Evolutionary conservation across 2,888 invertebrate genomes (phyloP), one percentile per base, ranked within the genome.

Genomic region (Stenodema calcarata): DNA sequence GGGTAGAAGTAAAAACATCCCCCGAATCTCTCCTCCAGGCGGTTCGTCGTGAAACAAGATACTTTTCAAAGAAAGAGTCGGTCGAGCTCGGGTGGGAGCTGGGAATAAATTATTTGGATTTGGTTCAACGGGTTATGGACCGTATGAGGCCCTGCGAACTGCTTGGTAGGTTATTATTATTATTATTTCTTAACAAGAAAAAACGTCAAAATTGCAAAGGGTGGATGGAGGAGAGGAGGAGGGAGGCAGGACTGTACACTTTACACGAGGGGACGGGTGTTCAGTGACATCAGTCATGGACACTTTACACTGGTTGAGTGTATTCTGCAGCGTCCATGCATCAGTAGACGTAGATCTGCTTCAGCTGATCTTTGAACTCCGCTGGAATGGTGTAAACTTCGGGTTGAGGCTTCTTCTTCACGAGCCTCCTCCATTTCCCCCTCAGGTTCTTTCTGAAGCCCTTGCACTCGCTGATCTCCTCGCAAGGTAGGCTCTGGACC

Each of bases 261-360:
- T 23, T 62, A 62, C 62, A 62, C 62, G 62, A 62, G 62, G 62
- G 62, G 62, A 23, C 62, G 23, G 62, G 62, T 62, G 62, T 62
- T 62, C 62, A 62, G 62, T 62, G 62, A 62, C 62, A 23, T 62
- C 62, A 62, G 62, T 23, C 62, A 62, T 62, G 9, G 62, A 62
- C 23, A 23, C 62, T 62, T 7, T n/a, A n/a, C 62, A 18, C 27
- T 18, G 62, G 0, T 35, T 2, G 35, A 35, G 35, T 35, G 35
- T 35, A 35, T 35, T 35, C 12, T 62, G 62, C 4, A 62, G 62
- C 11, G 23, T 23, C 27, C 62, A 62, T 62, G 78, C 83, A 75
- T 93, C 93, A 96, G 92, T 96, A 96, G 91, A 96, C 96, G 92
- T 96, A 96, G 91, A 96, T 96, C 91, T 96, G 95, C 92, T 96